Evolutionary conservation across 2,888 invertebrate species (phyloP).

Genomic region (Clivina fossor): DNA sequence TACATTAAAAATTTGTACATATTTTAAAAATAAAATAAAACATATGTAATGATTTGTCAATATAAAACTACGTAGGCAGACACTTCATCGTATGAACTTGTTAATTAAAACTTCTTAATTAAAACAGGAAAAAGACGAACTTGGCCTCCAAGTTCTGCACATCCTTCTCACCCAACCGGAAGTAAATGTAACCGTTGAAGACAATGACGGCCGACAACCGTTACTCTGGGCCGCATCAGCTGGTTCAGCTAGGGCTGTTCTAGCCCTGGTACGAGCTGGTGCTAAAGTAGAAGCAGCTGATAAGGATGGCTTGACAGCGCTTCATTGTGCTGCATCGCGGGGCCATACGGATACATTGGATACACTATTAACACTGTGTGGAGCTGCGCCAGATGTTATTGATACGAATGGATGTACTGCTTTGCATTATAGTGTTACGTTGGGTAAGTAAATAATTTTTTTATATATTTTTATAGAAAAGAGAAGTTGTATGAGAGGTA

Average conservation of each 20-base stretch:
- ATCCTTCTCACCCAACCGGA: conserved; percentile 75
- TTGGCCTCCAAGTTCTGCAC: conserved; percentile 78
- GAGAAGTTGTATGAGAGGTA: no score
- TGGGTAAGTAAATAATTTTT: conserved; percentile 51
- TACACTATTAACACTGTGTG: conserved; percentile 82
- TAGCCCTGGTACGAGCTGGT: conserved; percentile 85
- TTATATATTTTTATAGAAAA: not conserved
- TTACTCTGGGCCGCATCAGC: conserved; percentile 97
- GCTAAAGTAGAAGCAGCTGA: conserved; percentile 81
- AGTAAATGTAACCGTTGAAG: conserved; percentile 80
- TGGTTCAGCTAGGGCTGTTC: conserved; percentile 89
- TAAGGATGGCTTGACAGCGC: conserved; percentile 90
- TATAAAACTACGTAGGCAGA: no score
- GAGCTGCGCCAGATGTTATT: conserved; percentile 83
- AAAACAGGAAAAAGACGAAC: conserved; percentile 55
- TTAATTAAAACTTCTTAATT: no score
- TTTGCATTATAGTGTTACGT: conserved; percentile 92
- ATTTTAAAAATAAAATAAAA: no score
- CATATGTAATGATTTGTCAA: no score
- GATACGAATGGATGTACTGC: conserved; percentile 96
- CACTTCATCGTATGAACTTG: no score
- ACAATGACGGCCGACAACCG: conserved; percentile 92
- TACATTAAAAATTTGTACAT: no score
- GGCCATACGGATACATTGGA: conserved; percentile 93
- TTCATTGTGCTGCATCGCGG: conserved; percentile 96